These are phyloP conservation scores for Mesocentrotus franciscanus DNA, from an alignment of 53 echinoderm and acorn worm genomes.

Conservation along the genomic window DNA sequence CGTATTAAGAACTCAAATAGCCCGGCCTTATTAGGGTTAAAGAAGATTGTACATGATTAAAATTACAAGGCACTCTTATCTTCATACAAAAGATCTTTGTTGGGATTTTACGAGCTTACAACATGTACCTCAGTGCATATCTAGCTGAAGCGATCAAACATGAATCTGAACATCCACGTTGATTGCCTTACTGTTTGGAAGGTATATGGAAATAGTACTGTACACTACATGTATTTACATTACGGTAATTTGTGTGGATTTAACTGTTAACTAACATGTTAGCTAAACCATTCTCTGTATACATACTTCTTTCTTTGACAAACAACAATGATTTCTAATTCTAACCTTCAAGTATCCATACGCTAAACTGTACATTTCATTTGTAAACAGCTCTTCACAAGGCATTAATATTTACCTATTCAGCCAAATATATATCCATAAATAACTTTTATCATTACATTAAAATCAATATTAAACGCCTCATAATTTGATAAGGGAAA, in stretches of 20 bases:
- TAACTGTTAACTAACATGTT: neutral
- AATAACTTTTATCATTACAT: neutral
- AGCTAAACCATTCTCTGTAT: neutral
- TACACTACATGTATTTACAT: neutral
- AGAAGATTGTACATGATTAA: too few species aligned
- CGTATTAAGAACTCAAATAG: too few species aligned
- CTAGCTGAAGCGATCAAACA: too few species aligned
- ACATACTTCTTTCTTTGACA: neutral
- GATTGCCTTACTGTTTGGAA: neutral
- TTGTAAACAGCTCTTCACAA: neutral
- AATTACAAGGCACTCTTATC: too few species aligned
- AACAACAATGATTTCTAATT: neutral
- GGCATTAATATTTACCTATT: neutral
- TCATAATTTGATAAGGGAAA: neutral
- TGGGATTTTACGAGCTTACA: too few species aligned
- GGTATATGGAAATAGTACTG: neutral
- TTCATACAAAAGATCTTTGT: too few species aligned
- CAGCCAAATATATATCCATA: neutral
- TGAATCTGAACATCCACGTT: too few species aligned
- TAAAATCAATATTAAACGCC: neutral
- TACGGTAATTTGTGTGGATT: neutral
- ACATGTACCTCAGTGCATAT: too few species aligned
- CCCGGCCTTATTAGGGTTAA: too few species aligned
- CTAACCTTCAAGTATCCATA: neutral
- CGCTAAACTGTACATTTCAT: neutral